phyloP scores from a whole-genome alignment of 2,113 vertebrate genomes.

The Coracopsis vasa region DNA sequence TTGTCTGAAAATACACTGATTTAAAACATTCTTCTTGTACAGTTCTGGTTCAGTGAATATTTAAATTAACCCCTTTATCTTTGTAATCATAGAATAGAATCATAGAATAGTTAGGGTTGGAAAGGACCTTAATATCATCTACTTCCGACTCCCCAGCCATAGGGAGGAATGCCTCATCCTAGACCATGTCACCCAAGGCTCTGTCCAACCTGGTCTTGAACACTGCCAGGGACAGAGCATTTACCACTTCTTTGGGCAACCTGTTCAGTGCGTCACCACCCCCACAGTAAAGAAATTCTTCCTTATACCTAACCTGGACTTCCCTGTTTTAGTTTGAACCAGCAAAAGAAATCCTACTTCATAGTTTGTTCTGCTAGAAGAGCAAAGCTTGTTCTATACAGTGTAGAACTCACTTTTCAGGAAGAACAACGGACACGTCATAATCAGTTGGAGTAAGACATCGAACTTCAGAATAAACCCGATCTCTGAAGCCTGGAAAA shows the following conservation, averaged over 20 bases:
- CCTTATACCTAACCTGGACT: background rate
- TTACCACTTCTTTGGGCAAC: background rate
- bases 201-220: background rate
- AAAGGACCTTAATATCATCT: background rate
- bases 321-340: background rate
- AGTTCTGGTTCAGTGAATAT: background rate
- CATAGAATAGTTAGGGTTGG: background rate
- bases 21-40: background rate
- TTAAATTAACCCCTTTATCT: background rate
- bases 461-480: conserved; percentile 90
- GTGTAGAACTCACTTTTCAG: conserved; percentile 85
- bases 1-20: background rate
- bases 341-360: background rate
- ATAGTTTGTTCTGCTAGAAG: background rate
- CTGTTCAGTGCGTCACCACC: background rate
- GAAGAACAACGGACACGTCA: conserved; percentile 86
- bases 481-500: conserved; percentile 91
- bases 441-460: conserved; percentile 91
- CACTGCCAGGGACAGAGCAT: background rate
- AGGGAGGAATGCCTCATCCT: background rate
- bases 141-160: background rate
- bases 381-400: background rate
- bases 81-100: background rate
- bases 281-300: background rate
- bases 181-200: background rate